A percentile compares a stretch with the other conserved stretches of the same genome.
Evolutionary conservation across 2,797 vertebrate genomes (phyloP).

Genomic region (Anolis apletophallus): DNA sequence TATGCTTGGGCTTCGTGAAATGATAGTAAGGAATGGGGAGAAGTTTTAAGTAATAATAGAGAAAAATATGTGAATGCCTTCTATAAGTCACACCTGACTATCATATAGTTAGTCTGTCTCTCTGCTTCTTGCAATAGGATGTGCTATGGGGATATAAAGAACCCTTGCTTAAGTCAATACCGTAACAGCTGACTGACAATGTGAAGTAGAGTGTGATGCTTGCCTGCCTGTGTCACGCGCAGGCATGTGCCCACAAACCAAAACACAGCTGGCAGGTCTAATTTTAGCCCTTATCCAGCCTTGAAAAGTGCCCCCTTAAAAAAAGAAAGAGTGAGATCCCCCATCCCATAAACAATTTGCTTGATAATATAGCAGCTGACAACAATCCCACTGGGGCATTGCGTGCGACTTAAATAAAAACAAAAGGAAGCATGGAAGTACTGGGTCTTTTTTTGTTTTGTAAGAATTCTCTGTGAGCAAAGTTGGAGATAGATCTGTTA

Average conservation of each 20-base stretch:
- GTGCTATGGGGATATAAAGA: conserved; percentile 31
- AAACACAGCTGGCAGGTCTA: conserved; percentile 82
- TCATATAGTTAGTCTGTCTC: background rate
- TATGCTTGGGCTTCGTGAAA: background rate
- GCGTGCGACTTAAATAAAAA: conserved; percentile 61
- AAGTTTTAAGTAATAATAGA: background rate
- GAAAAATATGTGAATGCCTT: background rate
- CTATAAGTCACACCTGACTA: rapidly evolving
- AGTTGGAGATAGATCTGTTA: conserved; percentile 57
- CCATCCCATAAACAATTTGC: conserved; percentile 72
- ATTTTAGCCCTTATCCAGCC: conserved; percentile 77
- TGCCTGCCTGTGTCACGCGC: conserved; percentile 74
- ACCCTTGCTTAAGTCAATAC: conserved; percentile 22
- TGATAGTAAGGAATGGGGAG: background rate
- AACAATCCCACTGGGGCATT: conserved; percentile 63
- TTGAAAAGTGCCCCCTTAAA: conserved; percentile 79
- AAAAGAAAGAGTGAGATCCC: conserved; percentile 58
- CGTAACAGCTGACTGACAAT: conserved; percentile 59
- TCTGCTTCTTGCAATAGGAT: background rate
- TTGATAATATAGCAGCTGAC: conserved; percentile 80
- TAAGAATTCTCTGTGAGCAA: conserved; percentile 52
- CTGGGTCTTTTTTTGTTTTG: conserved; percentile 26
- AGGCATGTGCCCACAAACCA: conserved; percentile 75
- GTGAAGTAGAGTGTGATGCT: conserved; percentile 52
- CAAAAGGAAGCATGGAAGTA: conserved; percentile 59